phyloP scores from a whole-genome alignment of 1,140 invertebrate genomes.

The Listronotus bonariensis region DNA sequence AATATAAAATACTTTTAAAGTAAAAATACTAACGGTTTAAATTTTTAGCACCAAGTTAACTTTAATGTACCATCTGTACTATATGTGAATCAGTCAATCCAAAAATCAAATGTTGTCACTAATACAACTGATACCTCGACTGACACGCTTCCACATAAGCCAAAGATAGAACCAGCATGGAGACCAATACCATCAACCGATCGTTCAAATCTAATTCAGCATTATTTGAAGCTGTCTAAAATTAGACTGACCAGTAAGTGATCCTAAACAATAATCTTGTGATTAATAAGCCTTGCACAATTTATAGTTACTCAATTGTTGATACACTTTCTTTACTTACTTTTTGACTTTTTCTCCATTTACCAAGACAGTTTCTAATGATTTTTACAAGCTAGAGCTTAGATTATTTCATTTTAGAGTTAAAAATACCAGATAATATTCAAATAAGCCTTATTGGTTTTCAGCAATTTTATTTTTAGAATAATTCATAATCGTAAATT shows the following conservation, averaged over 20 bases:
- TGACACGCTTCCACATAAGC: constrained; percentile 42
- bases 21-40: background rate
- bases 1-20: no score
- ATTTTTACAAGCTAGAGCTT: no score
- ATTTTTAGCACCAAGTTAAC: constrained; percentile 18
- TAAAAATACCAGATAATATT: no score
- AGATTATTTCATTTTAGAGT: no score
- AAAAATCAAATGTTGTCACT: constrained; percentile 33
- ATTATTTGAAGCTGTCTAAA: constrained; percentile 88
- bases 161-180: constrained; percentile 54
- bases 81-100: constrained; percentile 46
- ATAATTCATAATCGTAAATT: no score
- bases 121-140: constrained; percentile 24
- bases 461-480: no score
- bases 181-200: constrained; percentile 61
- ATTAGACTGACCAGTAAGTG: constrained; percentile 82
- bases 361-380: no score
- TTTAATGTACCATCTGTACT: constrained; percentile 11
- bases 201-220: constrained; percentile 64
- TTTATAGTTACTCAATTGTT: no score
- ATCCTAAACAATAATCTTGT: background rate
- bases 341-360: no score
- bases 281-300: background rate
- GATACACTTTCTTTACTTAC: no score
- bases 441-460: no score